Conservation (phyloP, 2,888 invertebrate species). For the Digitonthophagus gazella region DNA sequence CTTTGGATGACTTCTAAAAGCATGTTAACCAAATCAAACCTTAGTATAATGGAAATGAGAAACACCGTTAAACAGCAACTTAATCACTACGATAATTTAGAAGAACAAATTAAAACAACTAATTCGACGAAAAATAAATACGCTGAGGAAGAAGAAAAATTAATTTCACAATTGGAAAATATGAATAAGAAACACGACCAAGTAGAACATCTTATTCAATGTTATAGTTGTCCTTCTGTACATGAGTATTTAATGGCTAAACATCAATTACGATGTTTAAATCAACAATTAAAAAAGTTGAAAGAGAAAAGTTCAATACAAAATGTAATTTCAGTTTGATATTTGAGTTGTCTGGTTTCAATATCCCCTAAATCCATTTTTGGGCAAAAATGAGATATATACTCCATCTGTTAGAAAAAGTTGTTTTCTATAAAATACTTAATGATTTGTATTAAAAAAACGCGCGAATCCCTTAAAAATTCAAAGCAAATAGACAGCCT, state of each 20-base stretch:
- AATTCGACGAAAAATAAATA: neutral
- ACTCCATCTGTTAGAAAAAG: no score
- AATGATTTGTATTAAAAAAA: no score
- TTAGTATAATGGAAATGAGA: conserved; percentile 58
- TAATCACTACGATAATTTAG: neutral
- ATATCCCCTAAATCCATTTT: no score
- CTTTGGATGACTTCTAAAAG: conserved; percentile 59
- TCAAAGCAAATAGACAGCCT: no score
- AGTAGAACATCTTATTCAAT: conserved; percentile 53
- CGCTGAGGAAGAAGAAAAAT: conserved; percentile 48
- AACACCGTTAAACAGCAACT: conserved; percentile 57
- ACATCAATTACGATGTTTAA: conserved; percentile 53
- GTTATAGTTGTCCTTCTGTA: conserved; percentile 54
- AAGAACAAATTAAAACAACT: conserved; percentile 29
- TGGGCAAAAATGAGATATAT: no score
- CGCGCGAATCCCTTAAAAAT: no score
- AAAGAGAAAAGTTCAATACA: conserved; percentile 50
- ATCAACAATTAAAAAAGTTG: conserved; percentile 39
- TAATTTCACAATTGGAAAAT: conserved; percentile 49
- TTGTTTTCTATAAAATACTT: no score
- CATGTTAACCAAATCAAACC: conserved; percentile 58
- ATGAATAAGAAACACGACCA: conserved; percentile 43
- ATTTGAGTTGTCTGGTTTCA: no score
- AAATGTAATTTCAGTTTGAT: conserved; percentile 3
- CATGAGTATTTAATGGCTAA: conserved; percentile 60